Conservation (phyloP, 2,888 invertebrate genomes). For the Phoenoteleia sp. region DNA sequence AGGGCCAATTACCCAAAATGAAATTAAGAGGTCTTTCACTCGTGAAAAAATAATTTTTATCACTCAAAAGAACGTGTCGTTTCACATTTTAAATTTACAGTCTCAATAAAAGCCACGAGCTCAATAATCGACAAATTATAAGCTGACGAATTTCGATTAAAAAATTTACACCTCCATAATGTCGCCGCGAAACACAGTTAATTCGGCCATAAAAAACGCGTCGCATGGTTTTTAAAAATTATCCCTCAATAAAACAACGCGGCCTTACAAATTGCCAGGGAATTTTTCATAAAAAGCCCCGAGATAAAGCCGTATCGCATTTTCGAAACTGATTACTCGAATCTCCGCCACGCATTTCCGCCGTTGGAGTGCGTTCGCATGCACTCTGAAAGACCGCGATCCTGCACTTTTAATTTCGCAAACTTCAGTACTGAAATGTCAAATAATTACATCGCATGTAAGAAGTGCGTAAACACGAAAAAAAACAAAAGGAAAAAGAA, state of each 20-base stretch:
- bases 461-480: neutral
- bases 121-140: neutral
- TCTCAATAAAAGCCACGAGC: too few relatives aligned
- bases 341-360: neutral
- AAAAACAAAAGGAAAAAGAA: slow-evolving; percentile 4
- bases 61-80: too few relatives aligned
- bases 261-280: neutral
- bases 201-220: too few relatives aligned
- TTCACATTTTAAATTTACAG: too few relatives aligned
- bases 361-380: neutral
- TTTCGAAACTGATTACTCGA: neutral
- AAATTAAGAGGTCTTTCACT: too few relatives aligned
- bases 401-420: slow-evolving; percentile 9
- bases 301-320: neutral
- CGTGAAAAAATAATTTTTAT: too few relatives aligned
- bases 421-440: slow-evolving; percentile 17
- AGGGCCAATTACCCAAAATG: too few relatives aligned
- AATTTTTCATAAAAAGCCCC: neutral
- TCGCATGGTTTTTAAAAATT: too few relatives aligned
- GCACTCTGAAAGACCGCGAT: neutral
- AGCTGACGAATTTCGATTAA: neutral
- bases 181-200: too few relatives aligned
- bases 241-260: neutral
- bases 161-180: neutral
- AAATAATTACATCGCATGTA: slow-evolving; percentile 25